Percentiles rank a stretch among this genome's conserved stretches.
These are phyloP conservation scores for Ladona fulva DNA, from an alignment of 1,140 invertebrate genomes.

Conservation along the genomic window DNA sequence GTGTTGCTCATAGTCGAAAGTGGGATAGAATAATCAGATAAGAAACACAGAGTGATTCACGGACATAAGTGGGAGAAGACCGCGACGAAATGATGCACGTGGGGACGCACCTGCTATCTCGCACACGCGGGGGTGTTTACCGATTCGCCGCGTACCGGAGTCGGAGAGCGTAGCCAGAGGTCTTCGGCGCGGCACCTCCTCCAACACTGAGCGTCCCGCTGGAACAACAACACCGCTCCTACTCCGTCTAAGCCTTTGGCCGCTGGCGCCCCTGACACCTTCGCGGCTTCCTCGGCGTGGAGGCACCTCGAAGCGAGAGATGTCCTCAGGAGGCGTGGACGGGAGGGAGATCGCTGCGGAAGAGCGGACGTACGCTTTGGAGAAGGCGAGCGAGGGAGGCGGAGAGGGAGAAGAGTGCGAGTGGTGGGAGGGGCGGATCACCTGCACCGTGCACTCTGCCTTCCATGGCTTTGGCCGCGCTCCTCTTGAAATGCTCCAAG, in stretches of 20 bases:
- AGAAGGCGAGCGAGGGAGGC: background rate
- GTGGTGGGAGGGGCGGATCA: background rate
- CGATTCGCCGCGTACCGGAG: background rate
- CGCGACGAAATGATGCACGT: too few species aligned
- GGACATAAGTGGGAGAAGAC: background rate
- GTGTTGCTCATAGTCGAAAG: too few species aligned
- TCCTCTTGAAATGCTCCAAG: slow-evolving; percentile 66
- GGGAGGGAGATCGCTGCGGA: background rate
- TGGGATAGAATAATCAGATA: too few species aligned
- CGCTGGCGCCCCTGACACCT: slow-evolving; percentile 41
- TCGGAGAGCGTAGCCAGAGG: background rate
- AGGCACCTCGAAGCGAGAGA: slow-evolving; percentile 13
- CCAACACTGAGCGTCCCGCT: background rate
- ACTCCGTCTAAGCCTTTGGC: slow-evolving; percentile 36
- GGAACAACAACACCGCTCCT: slow-evolving; percentile 28
- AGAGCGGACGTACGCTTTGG: too few species aligned
- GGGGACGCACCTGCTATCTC: too few species aligned
- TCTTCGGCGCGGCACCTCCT: background rate
- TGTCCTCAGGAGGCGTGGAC: background rate
- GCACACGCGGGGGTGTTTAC: background rate
- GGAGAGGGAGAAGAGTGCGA: background rate
- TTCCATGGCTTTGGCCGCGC: slow-evolving; percentile 57
- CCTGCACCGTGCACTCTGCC: slow-evolving; percentile 17
- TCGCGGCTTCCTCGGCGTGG: slow-evolving; percentile 40
- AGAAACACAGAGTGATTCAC: too few species aligned